phyloP scores from a whole-genome alignment of 1,140 invertebrate species.

The Drosophila pseudoobscura region DNA sequence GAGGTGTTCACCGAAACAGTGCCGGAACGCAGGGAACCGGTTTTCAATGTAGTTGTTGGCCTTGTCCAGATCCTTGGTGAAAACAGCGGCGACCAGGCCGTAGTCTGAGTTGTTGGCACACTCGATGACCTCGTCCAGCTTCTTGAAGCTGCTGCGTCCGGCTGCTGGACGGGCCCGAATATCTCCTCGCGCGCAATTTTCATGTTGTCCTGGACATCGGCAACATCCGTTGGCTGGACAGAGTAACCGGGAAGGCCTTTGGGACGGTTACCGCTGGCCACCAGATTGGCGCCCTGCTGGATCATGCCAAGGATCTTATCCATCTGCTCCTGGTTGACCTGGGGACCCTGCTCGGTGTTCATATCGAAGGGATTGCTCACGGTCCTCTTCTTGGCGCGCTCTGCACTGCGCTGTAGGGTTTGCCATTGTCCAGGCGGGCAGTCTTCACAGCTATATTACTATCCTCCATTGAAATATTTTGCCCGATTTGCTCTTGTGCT shows the following conservation, averaged over 20 bases:
- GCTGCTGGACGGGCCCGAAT: constrained; percentile 98
- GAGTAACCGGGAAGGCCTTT: constrained; percentile 92
- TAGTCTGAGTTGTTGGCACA: constrained; percentile 85
- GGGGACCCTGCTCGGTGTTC: constrained; percentile 64
- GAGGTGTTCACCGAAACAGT: too few relatives aligned
- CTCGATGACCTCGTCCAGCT: constrained; percentile 84
- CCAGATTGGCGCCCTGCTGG: constrained; percentile 93
- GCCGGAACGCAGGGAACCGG: too few relatives aligned
- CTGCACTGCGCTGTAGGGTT: constrained; percentile 92
- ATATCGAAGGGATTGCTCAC: too few relatives aligned
- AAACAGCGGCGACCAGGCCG: constrained; percentile 95
- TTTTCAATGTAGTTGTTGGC: constrained; percentile 87
- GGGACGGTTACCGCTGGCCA: constrained; percentile 89
- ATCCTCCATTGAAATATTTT: constrained; percentile 94
- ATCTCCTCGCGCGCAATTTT: constrained; percentile 97
- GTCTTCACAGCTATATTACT: constrained; percentile 94
- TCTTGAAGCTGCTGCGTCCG: constrained; percentile 93
- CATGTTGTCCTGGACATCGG: constrained; percentile 96
- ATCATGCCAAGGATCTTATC: constrained; percentile 94
- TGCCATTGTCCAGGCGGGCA: constrained; percentile 96
- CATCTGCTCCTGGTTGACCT: constrained; percentile 95
- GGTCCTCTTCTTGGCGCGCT: constrained; percentile 90
- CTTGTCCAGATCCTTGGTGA: constrained; percentile 94
- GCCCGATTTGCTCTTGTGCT: constrained; percentile 93
- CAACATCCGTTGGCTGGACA: constrained; percentile 97